Base-by-base conservation (phyloP, 1,140 invertebrate genomes). In the Lutraria rhynchaena region DNA sequence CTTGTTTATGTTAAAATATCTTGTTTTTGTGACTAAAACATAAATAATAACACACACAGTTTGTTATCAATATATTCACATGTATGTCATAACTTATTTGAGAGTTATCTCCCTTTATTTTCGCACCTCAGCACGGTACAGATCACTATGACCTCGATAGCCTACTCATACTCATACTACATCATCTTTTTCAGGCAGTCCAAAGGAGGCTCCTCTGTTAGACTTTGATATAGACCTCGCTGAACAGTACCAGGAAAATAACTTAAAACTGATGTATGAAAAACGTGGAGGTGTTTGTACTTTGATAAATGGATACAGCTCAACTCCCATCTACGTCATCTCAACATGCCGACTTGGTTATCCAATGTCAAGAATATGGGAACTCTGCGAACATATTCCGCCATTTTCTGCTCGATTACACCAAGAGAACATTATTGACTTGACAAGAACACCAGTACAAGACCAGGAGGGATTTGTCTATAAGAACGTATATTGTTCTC, bases 401-500 rank as follows among this genome's bases (percentile, higher is more conserved):
- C 58, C 44, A 9, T 29, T 44, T 41, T 46, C 29, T 35, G 2
- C 17, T n/a, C 31, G 27, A 19, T 15, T 55, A 5, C 27, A 61
- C 24, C 15, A 57, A n/a, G 60, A 73, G 0, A 74, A 35, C 24
- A 33, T 82, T 15, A 85, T 85, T 29, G 82, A 87, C n/a, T 46
- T 89, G 13, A 37, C 63, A 5, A 35, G 73, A 15, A 85, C 88
- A 15, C 89, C 93, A 0, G 89, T 93, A 3, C 91, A 93, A 5
- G 93, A 93, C 80, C 27, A 85, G 22, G 84, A 84, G 7, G 92
- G 93, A 2, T 78, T 93, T 37, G 94, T 94, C 0, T 95, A 93
- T 86, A 89, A 93, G 81, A 95, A 95, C 82, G 85, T 92, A 0
- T 94, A 94, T 83, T 95, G 94, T 85, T 94, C 94, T 4, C 80